These are phyloP conservation scores for Macroramphosus scolopax DNA, from an alignment of 2,797 vertebrate species.

Conservation along the genomic window DNA sequence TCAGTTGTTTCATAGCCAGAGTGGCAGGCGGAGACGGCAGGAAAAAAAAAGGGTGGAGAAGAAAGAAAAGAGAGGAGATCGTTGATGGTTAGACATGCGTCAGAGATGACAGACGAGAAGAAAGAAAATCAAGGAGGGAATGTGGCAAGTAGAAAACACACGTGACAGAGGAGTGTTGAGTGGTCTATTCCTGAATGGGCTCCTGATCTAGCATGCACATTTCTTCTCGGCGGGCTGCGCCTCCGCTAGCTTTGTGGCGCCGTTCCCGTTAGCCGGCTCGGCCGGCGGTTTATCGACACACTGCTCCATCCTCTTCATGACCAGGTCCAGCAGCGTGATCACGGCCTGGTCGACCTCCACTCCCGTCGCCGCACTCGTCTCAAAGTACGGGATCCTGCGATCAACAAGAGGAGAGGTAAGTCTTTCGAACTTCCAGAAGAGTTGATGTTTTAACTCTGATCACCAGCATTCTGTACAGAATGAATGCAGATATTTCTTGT, in stretches of 20 bases:
- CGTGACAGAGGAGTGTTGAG: slow-evolving; percentile 20
- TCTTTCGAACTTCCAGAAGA: too few species aligned
- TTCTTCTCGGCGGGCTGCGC: slow-evolving; percentile 79
- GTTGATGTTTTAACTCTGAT: too few species aligned
- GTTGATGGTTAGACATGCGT: too few species aligned
- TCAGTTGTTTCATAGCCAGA: slow-evolving; percentile 13
- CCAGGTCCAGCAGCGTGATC: slow-evolving; percentile 90
- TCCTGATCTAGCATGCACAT: slow-evolving; percentile 85
- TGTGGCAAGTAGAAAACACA: slow-evolving; percentile 9
- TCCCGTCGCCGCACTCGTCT: slow-evolving; percentile 92
- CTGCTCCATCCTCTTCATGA: slow-evolving; percentile 97
- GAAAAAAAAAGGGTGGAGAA: neutral
- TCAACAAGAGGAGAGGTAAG: too few species aligned
- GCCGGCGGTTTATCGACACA: slow-evolving; percentile 87
- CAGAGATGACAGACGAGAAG: neutral
- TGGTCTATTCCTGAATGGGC: slow-evolving; percentile 31
- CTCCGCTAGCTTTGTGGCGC: slow-evolving; percentile 78
- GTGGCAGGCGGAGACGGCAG: slow-evolving; percentile 5
- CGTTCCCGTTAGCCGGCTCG: slow-evolving; percentile 81
- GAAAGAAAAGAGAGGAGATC: too few species aligned
- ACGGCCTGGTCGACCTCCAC: slow-evolving; percentile 88
- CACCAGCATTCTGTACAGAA: too few species aligned
- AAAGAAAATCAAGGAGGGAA: slow-evolving; percentile 15
- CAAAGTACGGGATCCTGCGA: slow-evolving; percentile 90
- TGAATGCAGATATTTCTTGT: too few species aligned